Conservation (phyloP, 2,797 vertebrate species). For the Mycteria americana region DNA sequence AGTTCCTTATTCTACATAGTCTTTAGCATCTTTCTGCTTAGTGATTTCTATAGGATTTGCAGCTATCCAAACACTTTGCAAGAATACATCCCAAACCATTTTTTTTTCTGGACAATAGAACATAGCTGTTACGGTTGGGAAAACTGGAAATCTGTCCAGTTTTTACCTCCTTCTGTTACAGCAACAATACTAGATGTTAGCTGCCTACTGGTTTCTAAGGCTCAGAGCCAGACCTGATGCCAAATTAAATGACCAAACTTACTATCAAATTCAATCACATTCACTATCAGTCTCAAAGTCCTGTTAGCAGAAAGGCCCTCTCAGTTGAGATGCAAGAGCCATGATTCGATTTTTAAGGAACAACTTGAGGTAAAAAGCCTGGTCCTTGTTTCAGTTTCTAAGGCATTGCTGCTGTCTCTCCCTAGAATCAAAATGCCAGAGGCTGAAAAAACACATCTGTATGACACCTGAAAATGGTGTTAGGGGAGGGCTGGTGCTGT, state of each 20-base stretch:
- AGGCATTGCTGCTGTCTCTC: neutral
- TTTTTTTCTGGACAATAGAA: neutral
- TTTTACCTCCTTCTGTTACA: neutral
- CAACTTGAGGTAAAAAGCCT: neutral
- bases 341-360: conserved; percentile 8
- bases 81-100: neutral
- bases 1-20: neutral
- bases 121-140: neutral
- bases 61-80: neutral
- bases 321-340: conserved; percentile 14
- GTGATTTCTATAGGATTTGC: neutral
- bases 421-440: neutral
- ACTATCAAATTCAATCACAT: neutral
- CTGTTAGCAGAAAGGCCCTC: conserved; percentile 35
- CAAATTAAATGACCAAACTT: neutral
- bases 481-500: neutral
- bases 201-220: conserved; percentile 19
- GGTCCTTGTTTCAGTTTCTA: neutral
- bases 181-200: conserved; percentile 18
- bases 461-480: neutral
- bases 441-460: neutral
- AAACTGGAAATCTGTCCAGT: neutral
- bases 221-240: neutral
- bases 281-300: neutral
- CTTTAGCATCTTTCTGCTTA: neutral